phyloP scores from a whole-genome alignment of 2,113 vertebrate genomes.

The Planiliza haematocheilus region DNA sequence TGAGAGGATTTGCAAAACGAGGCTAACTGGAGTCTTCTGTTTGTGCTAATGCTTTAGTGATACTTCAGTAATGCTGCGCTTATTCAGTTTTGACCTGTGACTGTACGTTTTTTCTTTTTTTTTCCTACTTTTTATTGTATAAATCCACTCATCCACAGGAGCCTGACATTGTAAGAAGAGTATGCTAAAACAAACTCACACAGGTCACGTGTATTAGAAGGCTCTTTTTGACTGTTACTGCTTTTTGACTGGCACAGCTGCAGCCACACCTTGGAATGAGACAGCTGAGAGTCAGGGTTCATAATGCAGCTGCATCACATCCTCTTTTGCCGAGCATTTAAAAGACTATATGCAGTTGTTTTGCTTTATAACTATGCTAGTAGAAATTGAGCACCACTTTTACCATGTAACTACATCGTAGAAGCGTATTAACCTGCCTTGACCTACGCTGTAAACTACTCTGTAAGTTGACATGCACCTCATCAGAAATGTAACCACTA shows the following conservation, averaged over 20 bases:
- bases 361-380: too few relatives aligned
- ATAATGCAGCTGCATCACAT: constrained; percentile 8
- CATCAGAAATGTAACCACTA: too few relatives aligned
- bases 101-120: constrained; percentile 11
- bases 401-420: too few relatives aligned
- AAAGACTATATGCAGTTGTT: not conserved
- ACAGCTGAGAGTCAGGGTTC: constrained; percentile 1
- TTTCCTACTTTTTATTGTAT: not conserved
- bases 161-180: not conserved
- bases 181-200: not conserved
- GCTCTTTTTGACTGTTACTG: too few relatives aligned
- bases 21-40: constrained; percentile 29
- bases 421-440: too few relatives aligned
- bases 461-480: too few relatives aligned
- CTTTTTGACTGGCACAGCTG: constrained; percentile 7
- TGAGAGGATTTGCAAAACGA: constrained; percentile 60
- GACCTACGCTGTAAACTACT: too few relatives aligned
- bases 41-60: constrained; percentile 30
- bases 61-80: constrained; percentile 22
- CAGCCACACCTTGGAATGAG: constrained; percentile 16
- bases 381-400: too few relatives aligned
- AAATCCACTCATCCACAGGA: not conserved
- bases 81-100: constrained; percentile 28
- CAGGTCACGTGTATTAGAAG: too few relatives aligned
- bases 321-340: not conserved